Evolutionary conservation across 2,113 vertebrate species (phyloP), one percentile per base, ranked within the genome.

Genomic region (Pyrgilauda ruficollis): DNA sequence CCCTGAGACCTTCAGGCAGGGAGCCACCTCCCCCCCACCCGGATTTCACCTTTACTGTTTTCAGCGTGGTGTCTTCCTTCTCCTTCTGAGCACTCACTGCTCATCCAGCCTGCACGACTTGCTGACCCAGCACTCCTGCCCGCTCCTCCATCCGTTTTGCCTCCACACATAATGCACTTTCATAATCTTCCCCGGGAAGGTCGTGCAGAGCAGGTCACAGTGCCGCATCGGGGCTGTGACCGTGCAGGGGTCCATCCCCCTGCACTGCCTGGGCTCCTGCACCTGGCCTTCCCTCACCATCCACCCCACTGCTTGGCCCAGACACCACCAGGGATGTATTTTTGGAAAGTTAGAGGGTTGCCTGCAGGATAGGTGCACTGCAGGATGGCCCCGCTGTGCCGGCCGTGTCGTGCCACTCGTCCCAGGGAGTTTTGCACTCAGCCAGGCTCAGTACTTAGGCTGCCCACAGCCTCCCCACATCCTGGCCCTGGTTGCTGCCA

Each of bases 51-150:
- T 84, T 44, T 27, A 6, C 87, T 62, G 61, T 67, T 90, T 69
- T 10, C 49, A 74, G 76, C 12, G 0, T 0, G 0, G n/a, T 69
- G 93, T 92, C 76, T 81, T 66, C 76, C 75, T 53, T 79, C 84
- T 94, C 62, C 61, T 73, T 81, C 52, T 5, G 55, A 63, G 50
- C 4, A 4, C 93, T 93, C 64, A 26, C 70, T 2, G 9, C 52
- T 87, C 15, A 20, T 84, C 49, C 31, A 83, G 89, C 81, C 92
- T 84, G 93, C 22, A 19, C 10, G 18, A 89, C 90, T 78, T 96
- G 95, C 96, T 97, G 94, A 96, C 93, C 84, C 91, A 95, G 95
- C 95, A 95, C 59, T 95, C 84, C 85, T 72, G 84, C 76, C 87
- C 8, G 52, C 80, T 94, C 39, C 75, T 94, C 87, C 92, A 89